Evolutionary conservation across 2,888 invertebrate species (phyloP).

Genomic region (Molorchus minor): DNA sequence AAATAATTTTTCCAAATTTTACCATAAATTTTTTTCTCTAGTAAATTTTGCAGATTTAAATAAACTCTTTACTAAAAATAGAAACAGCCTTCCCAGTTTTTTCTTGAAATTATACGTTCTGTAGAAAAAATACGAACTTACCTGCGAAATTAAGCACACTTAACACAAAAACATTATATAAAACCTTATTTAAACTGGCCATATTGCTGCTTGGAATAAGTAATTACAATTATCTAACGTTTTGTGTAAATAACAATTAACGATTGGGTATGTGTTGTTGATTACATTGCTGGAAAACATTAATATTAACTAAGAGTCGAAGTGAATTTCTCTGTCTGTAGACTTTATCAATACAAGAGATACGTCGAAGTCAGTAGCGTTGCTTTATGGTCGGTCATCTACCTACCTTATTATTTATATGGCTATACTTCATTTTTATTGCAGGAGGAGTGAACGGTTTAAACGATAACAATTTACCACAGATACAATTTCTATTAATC

Average conservation of each 20-base stretch:
- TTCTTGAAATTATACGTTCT: background rate
- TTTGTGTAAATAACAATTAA: background rate
- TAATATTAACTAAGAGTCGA: background rate
- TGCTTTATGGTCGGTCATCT: too few relatives aligned
- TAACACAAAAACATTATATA: background rate
- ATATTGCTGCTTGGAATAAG: background rate
- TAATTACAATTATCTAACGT: background rate
- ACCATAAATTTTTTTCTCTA: background rate
- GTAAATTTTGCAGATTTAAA: background rate
- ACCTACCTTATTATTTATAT: too few relatives aligned
- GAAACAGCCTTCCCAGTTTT: background rate
- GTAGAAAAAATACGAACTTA: background rate
- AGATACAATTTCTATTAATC: too few relatives aligned
- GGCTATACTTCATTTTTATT: too few relatives aligned
- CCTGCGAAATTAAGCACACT: background rate
- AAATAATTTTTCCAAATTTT: background rate
- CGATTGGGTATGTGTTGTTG: background rate
- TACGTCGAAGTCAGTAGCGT: background rate
- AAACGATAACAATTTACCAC: too few relatives aligned
- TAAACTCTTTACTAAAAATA: background rate
- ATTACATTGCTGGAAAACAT: background rate
- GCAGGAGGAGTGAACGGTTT: too few relatives aligned
- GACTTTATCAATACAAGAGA: background rate
- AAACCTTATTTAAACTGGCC: background rate
- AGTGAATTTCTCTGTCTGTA: too few relatives aligned